Base-by-base conservation (phyloP, 2,797 vertebrate species). In the Xyrichtys novacula region DNA sequence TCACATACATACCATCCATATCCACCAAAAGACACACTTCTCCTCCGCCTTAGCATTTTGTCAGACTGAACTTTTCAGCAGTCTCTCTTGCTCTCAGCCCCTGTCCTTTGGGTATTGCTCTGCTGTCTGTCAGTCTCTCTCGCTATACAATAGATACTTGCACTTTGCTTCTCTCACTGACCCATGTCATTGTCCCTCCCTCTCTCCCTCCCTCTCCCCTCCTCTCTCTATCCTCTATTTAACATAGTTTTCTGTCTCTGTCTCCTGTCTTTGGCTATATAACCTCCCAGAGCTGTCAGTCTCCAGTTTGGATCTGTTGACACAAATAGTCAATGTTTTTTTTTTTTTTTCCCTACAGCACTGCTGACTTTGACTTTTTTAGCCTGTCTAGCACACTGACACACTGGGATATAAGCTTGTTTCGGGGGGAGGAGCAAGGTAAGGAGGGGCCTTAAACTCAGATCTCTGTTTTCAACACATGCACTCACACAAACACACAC, bases 1-100 rank as follows among this genome's bases (percentile, higher is more conserved):
- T 12, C 11, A 48, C n/a, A n/a, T n/a, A 96, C 96, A 77, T 95
- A 98, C 97, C 97, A 96, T 93, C 96, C 96, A 1, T 95, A 97
- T 77, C 97, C 97, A 56, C 96, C 96, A 71, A 98, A 99, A 46
- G 97, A 97, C 84, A 98, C 90, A 12, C 97, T 98, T 90, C 97
- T 96, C 80, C 95, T 98, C 65, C 97, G 95, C 76, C 94, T 94
- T 89, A 96, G 94, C 97, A 98, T 98, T 86, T 65, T 90, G 74
- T 57, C 56, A 68, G 63, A 65, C 43, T 62, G n/a, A 42, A 88
- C 39, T 79, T 55, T 57, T 81, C 72, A 56, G 69, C 66, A 68
- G 79, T 67, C 60, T 71, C 49, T 69, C 63, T 65, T 11, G 23
- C 65, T 77, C 69, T 76, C 75, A 81, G 71, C 65, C 42, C 57